These are phyloP conservation scores for Poecilia picta DNA, from an alignment of 2,797 vertebrate species.

Conservation along the genomic window DNA sequence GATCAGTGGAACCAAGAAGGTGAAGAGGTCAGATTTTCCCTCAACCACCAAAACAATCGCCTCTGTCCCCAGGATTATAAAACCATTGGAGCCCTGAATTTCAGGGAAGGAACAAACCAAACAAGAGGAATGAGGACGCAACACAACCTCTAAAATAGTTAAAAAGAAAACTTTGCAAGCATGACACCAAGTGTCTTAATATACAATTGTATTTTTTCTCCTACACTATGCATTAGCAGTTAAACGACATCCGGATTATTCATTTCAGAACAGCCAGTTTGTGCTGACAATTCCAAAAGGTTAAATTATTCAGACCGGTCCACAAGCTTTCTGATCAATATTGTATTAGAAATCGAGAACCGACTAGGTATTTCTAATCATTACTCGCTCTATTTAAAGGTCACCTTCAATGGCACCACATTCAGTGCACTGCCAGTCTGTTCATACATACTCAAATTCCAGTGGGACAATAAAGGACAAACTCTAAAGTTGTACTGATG, in stretches of 20 bases:
- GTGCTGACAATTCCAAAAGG: conserved; percentile 20
- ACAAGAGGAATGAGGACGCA: neutral
- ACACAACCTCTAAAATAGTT: neutral
- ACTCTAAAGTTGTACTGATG: conserved; percentile 44
- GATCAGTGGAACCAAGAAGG: neutral
- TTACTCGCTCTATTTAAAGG: conserved; percentile 55
- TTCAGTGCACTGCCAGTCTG: conserved; percentile 12
- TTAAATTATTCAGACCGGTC: conserved; percentile 62
- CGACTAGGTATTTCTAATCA: conserved; percentile 43
- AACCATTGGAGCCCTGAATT: neutral
- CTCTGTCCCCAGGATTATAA: neutral
- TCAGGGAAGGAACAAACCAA: neutral
- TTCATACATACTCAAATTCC: conserved; percentile 17
- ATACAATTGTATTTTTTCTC: neutral
- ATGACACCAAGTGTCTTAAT: neutral
- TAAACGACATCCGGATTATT: conserved; percentile 22
- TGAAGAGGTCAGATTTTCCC: neutral
- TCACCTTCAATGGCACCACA: conserved; percentile 34
- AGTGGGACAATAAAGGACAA: conserved; percentile 49
- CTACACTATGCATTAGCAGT: neutral
- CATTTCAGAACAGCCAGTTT: conserved; percentile 13
- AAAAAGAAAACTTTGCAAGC: neutral
- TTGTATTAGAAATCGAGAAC: conserved; percentile 68
- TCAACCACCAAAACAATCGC: neutral
- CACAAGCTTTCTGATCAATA: conserved; percentile 48